A percentile compares a stretch with the other conserved stretches of the same genome.
These are phyloP conservation scores for Yponomeuta evonymella DNA, from an alignment of 2,888 invertebrate species.

Conservation along the genomic window DNA sequence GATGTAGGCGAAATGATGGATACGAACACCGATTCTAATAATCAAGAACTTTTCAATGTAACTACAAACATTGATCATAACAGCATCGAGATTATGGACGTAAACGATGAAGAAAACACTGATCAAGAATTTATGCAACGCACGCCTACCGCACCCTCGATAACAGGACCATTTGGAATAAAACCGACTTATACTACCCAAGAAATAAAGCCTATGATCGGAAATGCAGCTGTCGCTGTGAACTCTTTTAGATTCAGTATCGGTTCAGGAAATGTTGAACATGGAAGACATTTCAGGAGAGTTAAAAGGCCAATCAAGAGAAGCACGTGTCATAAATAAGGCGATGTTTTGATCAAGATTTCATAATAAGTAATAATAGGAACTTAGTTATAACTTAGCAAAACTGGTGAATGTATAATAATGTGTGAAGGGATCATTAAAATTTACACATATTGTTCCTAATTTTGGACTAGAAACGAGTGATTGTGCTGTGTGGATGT, in stretches of 20 bases:
- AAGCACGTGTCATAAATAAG: conserved; percentile 31
- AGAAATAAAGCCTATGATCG: neutral
- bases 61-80: neutral
- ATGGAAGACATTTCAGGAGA: conserved; percentile 19
- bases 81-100: conserved; percentile 33
- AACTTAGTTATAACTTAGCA: too few relatives aligned
- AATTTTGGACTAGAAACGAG: too few relatives aligned
- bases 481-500: too few relatives aligned
- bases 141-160: neutral
- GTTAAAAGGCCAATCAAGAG: conserved; percentile 28
- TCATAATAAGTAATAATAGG: too few relatives aligned
- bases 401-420: too few relatives aligned
- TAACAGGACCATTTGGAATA: neutral
- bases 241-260: conserved; percentile 32
- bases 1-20: neutral
- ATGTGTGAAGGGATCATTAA: too few relatives aligned
- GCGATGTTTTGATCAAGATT: neutral
- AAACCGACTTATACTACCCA: neutral
- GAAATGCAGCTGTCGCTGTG: neutral
- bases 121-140: neutral
- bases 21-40: conserved; percentile 16
- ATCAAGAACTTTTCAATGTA: conserved; percentile 14
- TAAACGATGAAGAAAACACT: conserved; percentile 26
- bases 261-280: conserved; percentile 25
- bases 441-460: too few relatives aligned